Base-by-base conservation (phyloP, 1,140 invertebrate species). In the Drosophila pruinosa region DNA sequence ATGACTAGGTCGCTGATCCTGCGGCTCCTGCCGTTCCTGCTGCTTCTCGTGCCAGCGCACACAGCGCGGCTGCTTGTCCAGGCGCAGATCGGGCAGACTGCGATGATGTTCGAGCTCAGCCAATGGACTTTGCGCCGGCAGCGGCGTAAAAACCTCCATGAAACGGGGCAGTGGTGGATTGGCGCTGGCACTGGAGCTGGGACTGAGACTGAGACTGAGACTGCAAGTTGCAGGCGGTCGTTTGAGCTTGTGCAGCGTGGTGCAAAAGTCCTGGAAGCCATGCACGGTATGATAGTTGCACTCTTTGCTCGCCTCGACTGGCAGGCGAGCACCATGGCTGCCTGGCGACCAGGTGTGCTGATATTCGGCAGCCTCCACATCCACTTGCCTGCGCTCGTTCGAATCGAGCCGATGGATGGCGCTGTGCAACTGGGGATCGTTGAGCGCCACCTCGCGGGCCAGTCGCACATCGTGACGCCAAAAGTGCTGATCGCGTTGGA, bases 401-500 rank as follows among this genome's bases (percentile, higher is more conserved):
- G 53, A 2, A n/a, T 61, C 64, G 14, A 88, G 28, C 3, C 72
- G 65, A 38, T 82, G 78, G 56, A 86, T 88, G 57, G 78, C 81
- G 3, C 21, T 68, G 34, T 82, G 82, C n/a, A 88, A 45, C 8
- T 47, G 74, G 0, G 82, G 82, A 26, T 86, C 82, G 1, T 72
- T 19, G 0, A 58, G 62, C 1, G 78, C 78, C 38, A 81, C 81
- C 61, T 82, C 50, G 38, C 93, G 85, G 3, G 93, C 93, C 53
- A 94, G 92, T 85, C 94, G 92, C 7, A 95, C 92, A 74, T 95
- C 95, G 48, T 94, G 92, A 34, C 93, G 93, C 94, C 95, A 95
- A 80, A 95, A 95, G 19, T 92, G 86, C 21, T 92, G 91, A 50
- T 86, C 72, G 3, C 76, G 26, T 12, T 22, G 43, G n/a, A n/a